Evolutionary conservation across 37 sponge, comb jelly and placozoan species (phyloP).

Genomic region (Beroe ovata): DNA sequence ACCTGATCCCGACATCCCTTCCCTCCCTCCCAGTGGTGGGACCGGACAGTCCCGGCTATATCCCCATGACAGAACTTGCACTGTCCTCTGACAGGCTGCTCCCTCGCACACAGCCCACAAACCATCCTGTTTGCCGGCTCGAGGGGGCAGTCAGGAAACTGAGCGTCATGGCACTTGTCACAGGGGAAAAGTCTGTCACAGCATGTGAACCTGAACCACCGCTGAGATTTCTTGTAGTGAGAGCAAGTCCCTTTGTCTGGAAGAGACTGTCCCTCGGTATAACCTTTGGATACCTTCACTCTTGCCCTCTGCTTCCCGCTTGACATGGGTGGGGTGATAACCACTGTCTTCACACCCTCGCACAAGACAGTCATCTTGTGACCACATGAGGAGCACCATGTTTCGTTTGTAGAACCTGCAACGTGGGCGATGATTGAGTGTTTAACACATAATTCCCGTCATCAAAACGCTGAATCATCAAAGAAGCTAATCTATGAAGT

Average conservation of each 20-base stretch:
- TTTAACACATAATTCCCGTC: too few species aligned
- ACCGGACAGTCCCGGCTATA: slow-evolving; percentile 25
- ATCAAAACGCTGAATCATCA: too few species aligned
- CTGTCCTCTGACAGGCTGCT: slow-evolving; percentile 72
- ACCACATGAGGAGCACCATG: slow-evolving; percentile 51
- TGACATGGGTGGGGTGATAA: background rate
- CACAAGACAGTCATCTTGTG: slow-evolving; percentile 25
- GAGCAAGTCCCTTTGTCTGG: slow-evolving; percentile 75
- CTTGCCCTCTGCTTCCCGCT: slow-evolving; percentile 40
- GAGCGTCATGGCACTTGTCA: slow-evolving; percentile 80
- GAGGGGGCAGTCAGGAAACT: slow-evolving; percentile 73
- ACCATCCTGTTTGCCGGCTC: slow-evolving; percentile 86
- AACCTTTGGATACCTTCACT: slow-evolving; percentile 17
- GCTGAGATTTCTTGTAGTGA: slow-evolving; percentile 83
- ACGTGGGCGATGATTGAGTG: too few species aligned
- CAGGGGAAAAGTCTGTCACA: slow-evolving; percentile 79
- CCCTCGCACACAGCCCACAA: slow-evolving; percentile 79
- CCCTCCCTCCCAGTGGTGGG: slow-evolving; percentile 82
- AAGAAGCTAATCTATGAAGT: too few species aligned
- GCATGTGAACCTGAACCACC: slow-evolving; percentile 80
- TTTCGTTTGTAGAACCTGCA: slow-evolving; percentile 22
- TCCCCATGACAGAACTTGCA: slow-evolving; percentile 74
- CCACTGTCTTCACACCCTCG: background rate
- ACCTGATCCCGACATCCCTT: slow-evolving; percentile 76
- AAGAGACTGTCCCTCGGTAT: slow-evolving; percentile 72